Base-by-base conservation (phyloP, 2,888 invertebrate species). In the Lucinisca nassula region DNA sequence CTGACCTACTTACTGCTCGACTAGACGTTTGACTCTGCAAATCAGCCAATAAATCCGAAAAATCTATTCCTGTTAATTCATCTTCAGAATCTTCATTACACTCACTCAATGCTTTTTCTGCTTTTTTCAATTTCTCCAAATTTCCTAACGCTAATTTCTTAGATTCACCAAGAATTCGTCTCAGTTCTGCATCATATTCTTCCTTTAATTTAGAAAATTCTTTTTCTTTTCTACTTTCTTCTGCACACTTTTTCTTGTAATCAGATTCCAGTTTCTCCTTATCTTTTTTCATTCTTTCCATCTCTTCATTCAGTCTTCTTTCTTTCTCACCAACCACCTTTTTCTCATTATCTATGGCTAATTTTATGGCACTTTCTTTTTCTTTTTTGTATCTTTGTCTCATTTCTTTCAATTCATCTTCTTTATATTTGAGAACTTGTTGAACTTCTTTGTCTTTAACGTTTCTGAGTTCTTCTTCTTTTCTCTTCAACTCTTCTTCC, bases 391-490 rank as follows among this genome's bases (percentile, higher is more conserved):
- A 90, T 51, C 89, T 91, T 14, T 87, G 81, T 51, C 90, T 92
- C n/a, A 93, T 58, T 21, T 93, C 90, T 76, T 88, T 92, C 2
- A 95, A 67, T 73, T 95, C 94, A 49, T 95, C 94, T 32, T 95
- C 95, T 73, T 93, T 94, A 75, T 94, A 93, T 83, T 94, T 94
- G 0, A 95, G 79, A 12, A 95, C 92, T 86, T 94, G 92, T 80
- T 94, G 92, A 14, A 95, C 58, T 83, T 95, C 95, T 49, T 92
- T 87, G 79, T 95, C 95, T 81, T 95, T 95, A 58, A 93, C 93
- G 79, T 93, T 94, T 24, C 88, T 84, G 6, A 95, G 88, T 32
- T 84, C 87, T 73, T 95, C 95, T 79, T 92, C 93, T 38, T 94
- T 55, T 67, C 89, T 91, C 67, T 90, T 90, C 40, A 94, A 85